Evolutionary conservation across 2,888 invertebrate species (phyloP), one percentile per base, ranked within the genome.

Genomic region (Troglohyphantes excavatus): DNA sequence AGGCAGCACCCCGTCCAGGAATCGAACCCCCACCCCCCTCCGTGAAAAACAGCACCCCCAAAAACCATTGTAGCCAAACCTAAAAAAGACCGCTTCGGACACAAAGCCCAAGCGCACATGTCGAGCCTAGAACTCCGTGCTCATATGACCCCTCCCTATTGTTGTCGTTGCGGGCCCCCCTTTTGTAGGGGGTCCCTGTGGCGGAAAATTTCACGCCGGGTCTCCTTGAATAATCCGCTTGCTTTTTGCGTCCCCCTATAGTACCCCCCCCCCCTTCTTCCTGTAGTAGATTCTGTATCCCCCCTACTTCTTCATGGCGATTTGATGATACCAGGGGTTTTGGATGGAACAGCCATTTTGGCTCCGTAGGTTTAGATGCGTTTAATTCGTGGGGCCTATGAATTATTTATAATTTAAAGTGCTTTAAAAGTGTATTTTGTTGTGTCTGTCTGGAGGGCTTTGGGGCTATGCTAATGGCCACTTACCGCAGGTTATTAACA

Each of bases 171-270:
- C 43, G 46, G 68, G 82, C 68, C 33, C 68, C 82, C 82, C 46
- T 26, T 59, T 76, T 89, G 67, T 75, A 27, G 70, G 67, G 76
- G 76, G 59, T 27, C 76, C 88, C 82, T 82, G 82, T 82, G 82
- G 88, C 88, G 88, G 88, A 89, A 89, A 89, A 89, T 89, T 89
- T 89, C 88, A 82, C 88, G 88, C 82, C 67, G 82, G 82, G 68
- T 76, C 88, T 82, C 73, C 82, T 68, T 82, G 61, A 67, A 82
- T 89, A 89, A 90, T 90, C 89, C 84, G 89, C 89, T 90, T 72
- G 78, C 84, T 90, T 82, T 76, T 63, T 53, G 61, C 63, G 63
- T 70, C 79, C 76, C 83, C 46, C 76, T 46, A 53, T 65, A 33
- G 13, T 39, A 39, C 17, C 46, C 27, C 72, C 73, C 72, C n/a